Evolutionary conservation across 1,140 invertebrate genomes (phyloP).

Genomic region (Radopholus similis): DNA sequence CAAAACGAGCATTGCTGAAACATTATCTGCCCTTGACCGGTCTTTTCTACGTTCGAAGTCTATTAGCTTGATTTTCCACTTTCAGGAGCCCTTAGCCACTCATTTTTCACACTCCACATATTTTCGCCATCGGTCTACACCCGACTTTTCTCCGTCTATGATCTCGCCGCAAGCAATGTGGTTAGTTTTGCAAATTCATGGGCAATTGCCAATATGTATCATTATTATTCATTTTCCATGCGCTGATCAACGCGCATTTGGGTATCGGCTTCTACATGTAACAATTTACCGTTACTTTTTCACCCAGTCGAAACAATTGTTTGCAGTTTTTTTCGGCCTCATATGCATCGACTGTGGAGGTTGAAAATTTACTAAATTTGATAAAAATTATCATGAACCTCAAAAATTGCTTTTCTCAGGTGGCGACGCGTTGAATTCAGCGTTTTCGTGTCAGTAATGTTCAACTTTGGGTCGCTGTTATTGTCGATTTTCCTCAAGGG

Average conservation of each 20-base stretch:
- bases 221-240: no score
- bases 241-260: slow-evolving; percentile 15
- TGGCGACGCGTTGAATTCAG: slow-evolving; percentile 17
- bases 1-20: background rate
- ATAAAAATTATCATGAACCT: background rate
- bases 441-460: slow-evolving; percentile 16
- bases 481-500: slow-evolving; percentile 7
- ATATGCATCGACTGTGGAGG: slow-evolving; percentile 8
- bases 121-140: slow-evolving; percentile 6
- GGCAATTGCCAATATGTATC: no score
- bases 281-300: background rate
- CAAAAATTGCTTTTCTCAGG: no score
- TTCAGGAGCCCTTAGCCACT: slow-evolving; percentile 9
- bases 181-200: no score
- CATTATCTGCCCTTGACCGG: slow-evolving; percentile 14
- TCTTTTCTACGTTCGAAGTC: background rate
- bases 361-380: background rate
- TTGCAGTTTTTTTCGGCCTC: slow-evolving; percentile 12
- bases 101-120: slow-evolving; percentile 4
- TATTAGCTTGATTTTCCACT: background rate
- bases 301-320: background rate
- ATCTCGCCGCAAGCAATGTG: slow-evolving; percentile 11
- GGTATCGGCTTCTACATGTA: slow-evolving; percentile 12
- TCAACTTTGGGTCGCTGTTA: slow-evolving; percentile 14
- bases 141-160: background rate